Evolutionary conservation across 2,888 invertebrate genomes (phyloP).

Genomic region (Pteria penguin): DNA sequence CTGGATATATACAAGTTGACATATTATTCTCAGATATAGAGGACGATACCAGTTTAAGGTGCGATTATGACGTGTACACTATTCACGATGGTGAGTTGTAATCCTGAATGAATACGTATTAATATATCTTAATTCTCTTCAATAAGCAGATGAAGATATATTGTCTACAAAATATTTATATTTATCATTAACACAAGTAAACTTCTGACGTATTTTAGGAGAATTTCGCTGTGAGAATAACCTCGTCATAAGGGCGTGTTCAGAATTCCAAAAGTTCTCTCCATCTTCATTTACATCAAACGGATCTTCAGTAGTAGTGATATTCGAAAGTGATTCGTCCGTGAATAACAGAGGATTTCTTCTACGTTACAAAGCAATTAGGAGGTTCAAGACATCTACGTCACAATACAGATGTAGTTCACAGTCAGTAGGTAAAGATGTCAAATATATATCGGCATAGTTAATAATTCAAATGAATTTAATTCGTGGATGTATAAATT

Average conservation of each 20-base stretch:
- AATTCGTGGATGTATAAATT: too few species aligned
- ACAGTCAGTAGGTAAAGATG: too few species aligned
- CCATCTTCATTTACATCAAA: constrained; percentile 30
- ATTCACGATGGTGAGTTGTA: constrained; percentile 38
- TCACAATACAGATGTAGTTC: too few species aligned
- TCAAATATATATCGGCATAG: too few species aligned
- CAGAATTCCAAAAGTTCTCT: constrained; percentile 27
- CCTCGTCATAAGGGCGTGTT: constrained; percentile 23
- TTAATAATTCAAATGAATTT: too few species aligned
- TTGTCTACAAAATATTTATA: too few species aligned
- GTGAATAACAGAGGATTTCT: constrained; percentile 33
- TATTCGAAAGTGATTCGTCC: constrained; percentile 31
- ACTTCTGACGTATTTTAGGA: constrained; percentile 18
- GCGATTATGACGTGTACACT: constrained; percentile 35
- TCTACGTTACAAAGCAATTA: constrained; percentile 22
- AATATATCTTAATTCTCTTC: too few species aligned
- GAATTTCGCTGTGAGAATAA: constrained; percentile 37
- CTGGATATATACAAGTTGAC: constrained; percentile 29
- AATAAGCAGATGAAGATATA: too few species aligned
- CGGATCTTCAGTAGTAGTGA: constrained; percentile 27
- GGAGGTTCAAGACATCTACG: constrained; percentile 1
- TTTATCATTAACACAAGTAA: too few species aligned
- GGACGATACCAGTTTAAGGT: constrained; percentile 19
- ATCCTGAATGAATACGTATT: too few species aligned
- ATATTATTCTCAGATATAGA: constrained; percentile 38